Conservation (phyloP, 1,140 invertebrate species). For the Zaprionus ghesquierei region DNA sequence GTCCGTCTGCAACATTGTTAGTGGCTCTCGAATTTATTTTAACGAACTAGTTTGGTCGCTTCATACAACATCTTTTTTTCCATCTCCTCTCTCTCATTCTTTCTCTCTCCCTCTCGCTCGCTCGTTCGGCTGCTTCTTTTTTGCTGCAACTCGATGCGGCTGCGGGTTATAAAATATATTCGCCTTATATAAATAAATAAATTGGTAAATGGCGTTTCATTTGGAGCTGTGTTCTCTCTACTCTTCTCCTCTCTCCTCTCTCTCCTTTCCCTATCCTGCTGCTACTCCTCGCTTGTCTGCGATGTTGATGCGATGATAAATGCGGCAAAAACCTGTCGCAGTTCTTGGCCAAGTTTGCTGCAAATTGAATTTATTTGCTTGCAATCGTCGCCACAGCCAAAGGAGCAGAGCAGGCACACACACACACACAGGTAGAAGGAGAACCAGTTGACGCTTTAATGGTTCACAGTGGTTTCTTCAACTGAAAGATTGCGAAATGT, state of each 20-base stretch:
- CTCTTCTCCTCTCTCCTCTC: neutral
- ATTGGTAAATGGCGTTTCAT: conserved; percentile 80
- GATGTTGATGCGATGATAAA: conserved; percentile 76
- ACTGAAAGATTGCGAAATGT: conserved; percentile 43
- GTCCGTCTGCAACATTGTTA: conserved; percentile 71
- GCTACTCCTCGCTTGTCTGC: conserved; percentile 12
- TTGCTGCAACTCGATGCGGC: too few species aligned
- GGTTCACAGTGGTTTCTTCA: conserved; percentile 52
- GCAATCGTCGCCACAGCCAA: conserved; percentile 50
- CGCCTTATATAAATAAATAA: conserved; percentile 81
- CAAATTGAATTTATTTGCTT: conserved; percentile 80
- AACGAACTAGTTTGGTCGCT: conserved; percentile 81
- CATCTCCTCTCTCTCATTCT: conserved; percentile 22
- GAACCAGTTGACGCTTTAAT: conserved; percentile 57
- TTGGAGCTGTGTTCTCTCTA: conserved; percentile 44
- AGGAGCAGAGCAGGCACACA: conserved; percentile 20
- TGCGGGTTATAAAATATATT: conserved; percentile 80
- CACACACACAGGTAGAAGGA: conserved; percentile 37
- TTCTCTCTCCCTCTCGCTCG: neutral
- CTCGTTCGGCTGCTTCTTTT: conserved; percentile 48
- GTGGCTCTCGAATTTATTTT: conserved; percentile 81
- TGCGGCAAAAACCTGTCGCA: conserved; percentile 79
- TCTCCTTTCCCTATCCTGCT: neutral
- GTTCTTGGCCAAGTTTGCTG: conserved; percentile 57
- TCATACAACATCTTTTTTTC: conserved; percentile 75